These are phyloP conservation scores for Sarcophaga bullata DNA, from an alignment of 1,140 invertebrate genomes.

Conservation along the genomic window DNA sequence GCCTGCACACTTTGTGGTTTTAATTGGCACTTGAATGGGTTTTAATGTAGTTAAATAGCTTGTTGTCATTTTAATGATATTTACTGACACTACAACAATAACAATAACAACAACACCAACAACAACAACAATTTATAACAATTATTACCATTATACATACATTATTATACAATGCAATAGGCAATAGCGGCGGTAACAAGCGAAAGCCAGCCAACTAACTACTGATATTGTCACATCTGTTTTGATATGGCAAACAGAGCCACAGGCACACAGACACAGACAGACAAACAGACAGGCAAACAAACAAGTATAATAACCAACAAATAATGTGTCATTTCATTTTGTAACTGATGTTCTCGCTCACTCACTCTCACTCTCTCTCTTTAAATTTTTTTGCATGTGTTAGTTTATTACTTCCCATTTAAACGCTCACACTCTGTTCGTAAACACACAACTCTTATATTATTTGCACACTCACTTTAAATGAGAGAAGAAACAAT, in stretches of 20 bases:
- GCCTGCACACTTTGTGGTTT: constrained; percentile 36
- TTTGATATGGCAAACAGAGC: neutral
- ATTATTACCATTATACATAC: too few species aligned
- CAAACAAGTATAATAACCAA: neutral
- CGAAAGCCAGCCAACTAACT: neutral
- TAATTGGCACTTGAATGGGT: constrained; percentile 41
- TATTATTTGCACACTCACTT: neutral
- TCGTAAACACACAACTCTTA: neutral
- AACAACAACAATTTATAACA: neutral
- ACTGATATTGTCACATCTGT: constrained; percentile 2
- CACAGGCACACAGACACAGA: neutral
- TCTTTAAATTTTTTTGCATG: neutral
- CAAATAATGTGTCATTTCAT: neutral
- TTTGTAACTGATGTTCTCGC: neutral
- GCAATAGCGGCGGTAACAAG: neutral
- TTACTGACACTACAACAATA: constrained; percentile 30
- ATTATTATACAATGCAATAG: too few species aligned
- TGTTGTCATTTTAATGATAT: constrained; percentile 37
- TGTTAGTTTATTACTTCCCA: constrained; percentile 18
- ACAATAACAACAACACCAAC: neutral
- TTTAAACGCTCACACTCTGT: neutral
- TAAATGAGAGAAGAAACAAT: neutral
- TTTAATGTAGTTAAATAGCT: constrained; percentile 36
- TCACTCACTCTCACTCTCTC: too few species aligned
- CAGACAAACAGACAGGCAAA: neutral